Evolutionary conservation across 2,797 vertebrate genomes (phyloP).

Genomic region (Ispidina lecontei): DNA sequence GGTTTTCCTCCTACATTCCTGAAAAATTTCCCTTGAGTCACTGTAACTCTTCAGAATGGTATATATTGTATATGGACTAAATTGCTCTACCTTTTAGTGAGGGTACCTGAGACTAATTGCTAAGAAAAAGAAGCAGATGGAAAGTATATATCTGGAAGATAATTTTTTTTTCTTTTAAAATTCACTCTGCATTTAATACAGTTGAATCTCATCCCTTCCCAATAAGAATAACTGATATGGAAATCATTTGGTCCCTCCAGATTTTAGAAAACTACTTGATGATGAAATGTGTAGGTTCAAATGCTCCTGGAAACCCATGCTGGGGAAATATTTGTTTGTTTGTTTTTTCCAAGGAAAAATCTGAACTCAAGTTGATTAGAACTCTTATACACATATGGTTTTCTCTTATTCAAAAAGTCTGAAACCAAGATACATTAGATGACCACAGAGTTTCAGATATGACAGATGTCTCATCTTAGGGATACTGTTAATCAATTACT

Average conservation of each 20-base stretch:
- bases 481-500: background rate
- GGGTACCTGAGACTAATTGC: background rate
- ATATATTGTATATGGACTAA: background rate
- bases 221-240: background rate
- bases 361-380: background rate
- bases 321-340: background rate
- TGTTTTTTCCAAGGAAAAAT: background rate
- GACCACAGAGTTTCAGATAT: background rate
- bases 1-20: background rate
- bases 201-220: background rate
- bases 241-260: background rate
- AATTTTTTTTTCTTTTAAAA: fast-evolving
- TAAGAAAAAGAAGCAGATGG: background rate
- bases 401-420: background rate
- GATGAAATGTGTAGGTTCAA: background rate
- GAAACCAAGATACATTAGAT: background rate
- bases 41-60: background rate
- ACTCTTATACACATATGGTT: background rate
- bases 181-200: background rate
- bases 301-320: background rate
- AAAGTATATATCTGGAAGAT: background rate
- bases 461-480: background rate
- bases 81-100: background rate
- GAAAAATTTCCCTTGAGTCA: background rate
- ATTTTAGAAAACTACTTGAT: background rate